Percentiles rank a stretch among this genome's conserved stretches.
These are phyloP conservation scores for Mus musculus DNA, from an alignment of 2,113 vertebrate genomes.

Conservation along the genomic window DNA sequence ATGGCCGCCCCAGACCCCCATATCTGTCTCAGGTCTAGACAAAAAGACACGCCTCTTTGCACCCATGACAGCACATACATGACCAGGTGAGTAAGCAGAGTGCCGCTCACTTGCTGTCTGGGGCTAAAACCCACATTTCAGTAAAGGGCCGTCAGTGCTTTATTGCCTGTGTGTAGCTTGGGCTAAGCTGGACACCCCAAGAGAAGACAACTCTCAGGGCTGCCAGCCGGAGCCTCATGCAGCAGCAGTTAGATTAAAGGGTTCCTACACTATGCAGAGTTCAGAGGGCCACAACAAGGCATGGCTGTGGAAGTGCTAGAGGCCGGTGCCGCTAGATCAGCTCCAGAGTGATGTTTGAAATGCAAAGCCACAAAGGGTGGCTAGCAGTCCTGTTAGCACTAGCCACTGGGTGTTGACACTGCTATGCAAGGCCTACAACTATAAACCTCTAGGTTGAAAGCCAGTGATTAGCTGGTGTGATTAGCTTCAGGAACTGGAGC, in stretches of 20 bases:
- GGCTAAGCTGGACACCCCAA: background rate
- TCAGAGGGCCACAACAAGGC: background rate
- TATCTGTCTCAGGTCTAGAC: background rate
- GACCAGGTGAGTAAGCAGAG: background rate
- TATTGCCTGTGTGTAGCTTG: background rate
- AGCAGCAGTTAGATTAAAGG: background rate
- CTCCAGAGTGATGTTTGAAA: background rate
- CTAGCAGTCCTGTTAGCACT: background rate
- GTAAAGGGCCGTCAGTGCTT: background rate
- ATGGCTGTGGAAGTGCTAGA: background rate
- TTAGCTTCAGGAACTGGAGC: background rate
- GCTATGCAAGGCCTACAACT: background rate
- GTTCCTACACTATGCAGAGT: background rate
- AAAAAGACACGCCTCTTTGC: background rate
- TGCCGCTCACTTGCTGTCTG: background rate
- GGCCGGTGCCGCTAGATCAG: rapidly evolving
- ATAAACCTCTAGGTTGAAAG: no score
- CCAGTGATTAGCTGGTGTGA: background rate
- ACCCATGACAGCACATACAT: background rate
- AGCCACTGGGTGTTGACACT: background rate
- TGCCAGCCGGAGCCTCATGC: background rate
- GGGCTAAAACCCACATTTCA: background rate
- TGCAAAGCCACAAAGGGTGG: background rate
- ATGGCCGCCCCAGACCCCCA: no score
- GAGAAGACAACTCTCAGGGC: background rate